A percentile compares a stretch with the other conserved stretches of the same genome.
phyloP scores from a whole-genome alignment of 2,797 vertebrate species.

The Myotis planiceps region DNA sequence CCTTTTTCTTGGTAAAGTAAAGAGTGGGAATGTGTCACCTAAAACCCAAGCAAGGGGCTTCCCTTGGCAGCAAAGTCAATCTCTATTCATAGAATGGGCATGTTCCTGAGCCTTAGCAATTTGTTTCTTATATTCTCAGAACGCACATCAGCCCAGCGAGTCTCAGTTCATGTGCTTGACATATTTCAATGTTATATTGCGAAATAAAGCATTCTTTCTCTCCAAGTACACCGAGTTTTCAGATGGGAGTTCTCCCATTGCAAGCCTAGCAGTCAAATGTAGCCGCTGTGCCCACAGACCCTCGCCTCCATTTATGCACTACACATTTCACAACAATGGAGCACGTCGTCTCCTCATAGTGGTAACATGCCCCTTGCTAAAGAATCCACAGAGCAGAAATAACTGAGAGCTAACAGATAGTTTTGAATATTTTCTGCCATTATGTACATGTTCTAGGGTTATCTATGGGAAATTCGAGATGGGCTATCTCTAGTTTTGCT shows the following conservation, averaged over 20 bases:
- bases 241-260: conserved; percentile 37
- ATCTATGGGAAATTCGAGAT: not conserved
- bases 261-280: not conserved
- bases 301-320: not conserved
- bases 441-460: not conserved
- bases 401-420: not conserved
- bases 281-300: not conserved
- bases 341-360: fast-evolving
- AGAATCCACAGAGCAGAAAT: not conserved
- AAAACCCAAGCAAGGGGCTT: conserved; percentile 61
- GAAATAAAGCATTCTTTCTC: conserved; percentile 65
- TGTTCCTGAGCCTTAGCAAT: conserved; percentile 73
- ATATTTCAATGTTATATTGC: conserved; percentile 72
- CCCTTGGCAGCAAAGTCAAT: conserved; percentile 72
- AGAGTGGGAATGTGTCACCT: conserved; percentile 57
- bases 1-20: conserved; percentile 64
- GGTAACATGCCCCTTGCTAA: not conserved
- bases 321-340: not conserved
- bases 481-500: not conserved
- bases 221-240: conserved; percentile 29
- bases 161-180: conserved; percentile 64
- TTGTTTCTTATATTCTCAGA: conserved; percentile 78
- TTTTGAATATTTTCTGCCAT: not conserved
- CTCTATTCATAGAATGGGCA: conserved; percentile 81
- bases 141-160: conserved; percentile 53